Conservation (phyloP, 2,888 invertebrate genomes). For the Heliconius charithonia region DNA sequence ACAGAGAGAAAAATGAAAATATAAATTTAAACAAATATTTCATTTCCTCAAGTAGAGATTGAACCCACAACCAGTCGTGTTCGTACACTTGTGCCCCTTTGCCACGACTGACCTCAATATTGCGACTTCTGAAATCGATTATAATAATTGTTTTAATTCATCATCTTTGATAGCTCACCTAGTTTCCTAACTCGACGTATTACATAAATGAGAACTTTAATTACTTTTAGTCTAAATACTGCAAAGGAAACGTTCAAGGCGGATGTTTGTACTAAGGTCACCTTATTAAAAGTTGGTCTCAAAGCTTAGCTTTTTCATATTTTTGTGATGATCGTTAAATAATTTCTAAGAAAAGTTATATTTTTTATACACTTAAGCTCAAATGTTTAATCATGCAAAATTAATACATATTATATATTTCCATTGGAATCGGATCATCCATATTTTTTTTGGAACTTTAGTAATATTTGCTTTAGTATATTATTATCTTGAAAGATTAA, state of each 20-base stretch:
- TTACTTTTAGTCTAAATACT: constrained; percentile 33
- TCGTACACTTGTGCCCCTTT: no score
- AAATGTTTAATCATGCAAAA: background rate
- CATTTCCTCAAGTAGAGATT: no score
- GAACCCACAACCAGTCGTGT: no score
- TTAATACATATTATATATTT: no score
- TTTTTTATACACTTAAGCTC: background rate
- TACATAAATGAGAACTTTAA: constrained; percentile 35
- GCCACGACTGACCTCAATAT: background rate
- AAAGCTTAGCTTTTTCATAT: constrained; percentile 18
- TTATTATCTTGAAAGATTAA: no score
- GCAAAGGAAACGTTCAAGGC: constrained; percentile 30
- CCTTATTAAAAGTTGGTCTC: constrained; percentile 28
- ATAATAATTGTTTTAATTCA: constrained; percentile 11
- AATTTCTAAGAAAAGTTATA: background rate
- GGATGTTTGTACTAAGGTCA: constrained; percentile 36
- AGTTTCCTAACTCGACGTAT: constrained; percentile 34
- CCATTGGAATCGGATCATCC: no score
- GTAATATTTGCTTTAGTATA: no score
- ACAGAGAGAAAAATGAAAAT: no score
- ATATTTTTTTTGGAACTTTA: no score
- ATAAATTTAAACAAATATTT: no score
- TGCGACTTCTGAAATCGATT: background rate
- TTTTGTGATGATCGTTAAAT: background rate
- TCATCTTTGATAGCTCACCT: constrained; percentile 26